A percentile compares a stretch with the other conserved stretches of the same genome.
These are phyloP conservation scores for Pogonocherus hispidulus DNA, from an alignment of 2,888 invertebrate species.

Conservation along the genomic window DNA sequence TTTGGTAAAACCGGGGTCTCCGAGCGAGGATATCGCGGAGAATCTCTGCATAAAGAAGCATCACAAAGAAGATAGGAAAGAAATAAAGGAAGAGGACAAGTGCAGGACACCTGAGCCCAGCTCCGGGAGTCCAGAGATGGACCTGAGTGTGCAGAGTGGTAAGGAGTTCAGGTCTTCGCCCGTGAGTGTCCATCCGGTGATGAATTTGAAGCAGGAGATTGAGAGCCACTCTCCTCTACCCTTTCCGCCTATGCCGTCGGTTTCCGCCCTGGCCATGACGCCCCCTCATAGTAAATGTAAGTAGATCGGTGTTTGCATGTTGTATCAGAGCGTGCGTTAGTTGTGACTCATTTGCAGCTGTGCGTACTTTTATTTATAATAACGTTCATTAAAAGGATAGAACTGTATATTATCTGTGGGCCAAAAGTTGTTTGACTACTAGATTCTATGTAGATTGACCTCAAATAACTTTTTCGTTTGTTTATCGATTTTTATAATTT, in stretches of 20 bases:
- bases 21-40: slow-evolving; percentile 68
- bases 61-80: slow-evolving; percentile 41
- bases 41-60: slow-evolving; percentile 76
- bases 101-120: slow-evolving; percentile 51
- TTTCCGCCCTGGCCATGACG: slow-evolving; percentile 83
- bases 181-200: slow-evolving; percentile 65
- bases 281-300: slow-evolving; percentile 85
- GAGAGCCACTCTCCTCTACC: slow-evolving; percentile 72
- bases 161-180: slow-evolving; percentile 68
- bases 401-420: too few species aligned
- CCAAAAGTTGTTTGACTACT: too few species aligned
- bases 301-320: slow-evolving; percentile 51
- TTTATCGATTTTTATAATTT: too few species aligned
- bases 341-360: too few species aligned
- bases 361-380: too few species aligned
- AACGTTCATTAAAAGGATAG: too few species aligned
- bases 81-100: slow-evolving; percentile 57
- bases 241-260: slow-evolving; percentile 82
- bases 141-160: slow-evolving; percentile 61
- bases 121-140: slow-evolving; percentile 61
- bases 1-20: slow-evolving; percentile 47
- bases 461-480: too few species aligned
- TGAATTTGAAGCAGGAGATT: slow-evolving; percentile 65
- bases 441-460: too few species aligned
- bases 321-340: too few species aligned